A percentile compares a stretch with the other conserved stretches of the same genome.
Evolutionary conservation across 2,113 vertebrate species (phyloP).

Genomic region (pig (Sus scrofa)): T2T-Sscrofa CM000816.6:83347001-83347500

Average conservation of each 20-base stretch:
- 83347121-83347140: background rate
- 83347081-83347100: background rate
- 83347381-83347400: background rate
- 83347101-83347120: background rate
- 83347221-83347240: background rate
- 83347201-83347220: background rate
- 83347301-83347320: background rate
- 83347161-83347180: background rate
- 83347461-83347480: background rate
- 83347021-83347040: background rate
- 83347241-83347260: background rate
- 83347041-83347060: background rate
- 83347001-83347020: background rate
- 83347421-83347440: background rate
- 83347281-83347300: background rate
- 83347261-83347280: background rate
- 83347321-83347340: background rate
- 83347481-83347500: background rate
- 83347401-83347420: background rate
- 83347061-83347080: background rate
- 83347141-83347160: background rate
- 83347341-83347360: background rate
- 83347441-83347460: background rate
- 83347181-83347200: background rate
- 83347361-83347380: background rate